These are phyloP conservation scores for Spicauda simplicius DNA, from an alignment of 2,888 invertebrate species.

Conservation along the genomic window DNA sequence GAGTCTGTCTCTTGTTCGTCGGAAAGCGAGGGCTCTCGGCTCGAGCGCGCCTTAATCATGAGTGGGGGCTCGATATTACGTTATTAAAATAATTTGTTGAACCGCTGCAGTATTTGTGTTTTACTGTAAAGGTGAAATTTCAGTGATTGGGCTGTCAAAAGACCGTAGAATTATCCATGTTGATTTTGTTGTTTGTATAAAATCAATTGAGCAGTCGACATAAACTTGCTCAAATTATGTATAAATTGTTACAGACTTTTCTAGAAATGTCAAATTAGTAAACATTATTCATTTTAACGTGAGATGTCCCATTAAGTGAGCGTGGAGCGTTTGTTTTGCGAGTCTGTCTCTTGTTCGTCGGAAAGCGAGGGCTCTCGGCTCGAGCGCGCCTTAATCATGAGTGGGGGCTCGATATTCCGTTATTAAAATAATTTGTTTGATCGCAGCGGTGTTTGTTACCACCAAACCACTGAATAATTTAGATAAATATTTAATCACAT, in stretches of 20 bases:
- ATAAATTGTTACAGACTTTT: too few relatives aligned
- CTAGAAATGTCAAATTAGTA: too few relatives aligned
- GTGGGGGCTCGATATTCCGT: conserved; percentile 63
- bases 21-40: conserved; percentile 61
- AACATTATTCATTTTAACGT: conserved; percentile 38
- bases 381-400: conserved; percentile 75
- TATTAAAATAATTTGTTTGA: conserved; percentile 21
- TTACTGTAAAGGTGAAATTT: not conserved
- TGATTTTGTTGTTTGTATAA: too few relatives aligned
- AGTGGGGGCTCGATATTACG: conserved; percentile 66
- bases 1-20: conserved; percentile 71
- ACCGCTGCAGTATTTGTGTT: not conserved
- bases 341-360: conserved; percentile 70
- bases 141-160: too few relatives aligned
- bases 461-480: too few relatives aligned
- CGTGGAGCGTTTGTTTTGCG: conserved; percentile 66
- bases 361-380: conserved; percentile 61
- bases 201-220: not conserved
- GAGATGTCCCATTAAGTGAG: conserved; percentile 62
- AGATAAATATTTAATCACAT: too few relatives aligned
- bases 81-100: conserved; percentile 21
- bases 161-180: too few relatives aligned
- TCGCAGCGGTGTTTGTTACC: not conserved
- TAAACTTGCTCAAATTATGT: too few relatives aligned
- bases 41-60: conserved; percentile 74